phyloP scores from a whole-genome alignment of 2,888 invertebrate genomes.

The Ochropacha duplaris region DNA sequence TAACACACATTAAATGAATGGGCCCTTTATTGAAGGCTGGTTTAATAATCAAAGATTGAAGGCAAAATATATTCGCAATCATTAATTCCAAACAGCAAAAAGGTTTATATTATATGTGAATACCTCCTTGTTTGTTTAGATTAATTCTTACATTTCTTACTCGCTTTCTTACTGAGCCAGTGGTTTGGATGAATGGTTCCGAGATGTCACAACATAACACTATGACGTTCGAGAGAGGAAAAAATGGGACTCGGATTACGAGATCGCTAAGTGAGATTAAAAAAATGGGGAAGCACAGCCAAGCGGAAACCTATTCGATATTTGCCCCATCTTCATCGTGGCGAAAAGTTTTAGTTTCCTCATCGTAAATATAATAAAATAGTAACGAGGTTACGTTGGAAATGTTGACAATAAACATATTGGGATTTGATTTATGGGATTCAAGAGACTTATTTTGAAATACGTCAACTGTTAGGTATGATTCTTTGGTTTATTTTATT shows the following conservation, averaged over 20 bases:
- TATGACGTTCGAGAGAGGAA: slow-evolving; percentile 16
- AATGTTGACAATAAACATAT: slow-evolving; percentile 2
- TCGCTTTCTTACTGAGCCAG: slow-evolving; percentile 22
- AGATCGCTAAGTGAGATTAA: slow-evolving; percentile 45
- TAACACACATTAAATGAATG: no score
- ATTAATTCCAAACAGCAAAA: not conserved
- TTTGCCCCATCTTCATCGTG: slow-evolving; percentile 25
- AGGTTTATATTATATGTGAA: not conserved
- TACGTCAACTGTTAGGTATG: not conserved
- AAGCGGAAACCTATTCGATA: slow-evolving; percentile 24
- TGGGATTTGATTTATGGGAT: slow-evolving; percentile 3
- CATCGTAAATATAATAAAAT: slow-evolving; percentile 7
- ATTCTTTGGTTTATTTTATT: not conserved
- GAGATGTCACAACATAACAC: slow-evolving; percentile 18
- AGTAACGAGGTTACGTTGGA: slow-evolving; percentile 1
- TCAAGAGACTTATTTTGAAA: not conserved
- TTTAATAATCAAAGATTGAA: no score
- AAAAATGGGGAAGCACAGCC: slow-evolving; percentile 26
- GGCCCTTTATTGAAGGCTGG: no score
- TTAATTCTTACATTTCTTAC: slow-evolving; percentile 12
- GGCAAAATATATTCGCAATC: not conserved
- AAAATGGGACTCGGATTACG: slow-evolving; percentile 22
- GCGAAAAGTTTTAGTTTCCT: slow-evolving; percentile 21
- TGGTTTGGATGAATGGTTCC: slow-evolving; percentile 32
- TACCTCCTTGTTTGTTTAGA: slow-evolving; percentile 5